Percentiles rank a stretch among this genome's conserved stretches.
Evolutionary conservation across 2,113 vertebrate species (phyloP).

Genomic region (Antechinus flavipes): DNA sequence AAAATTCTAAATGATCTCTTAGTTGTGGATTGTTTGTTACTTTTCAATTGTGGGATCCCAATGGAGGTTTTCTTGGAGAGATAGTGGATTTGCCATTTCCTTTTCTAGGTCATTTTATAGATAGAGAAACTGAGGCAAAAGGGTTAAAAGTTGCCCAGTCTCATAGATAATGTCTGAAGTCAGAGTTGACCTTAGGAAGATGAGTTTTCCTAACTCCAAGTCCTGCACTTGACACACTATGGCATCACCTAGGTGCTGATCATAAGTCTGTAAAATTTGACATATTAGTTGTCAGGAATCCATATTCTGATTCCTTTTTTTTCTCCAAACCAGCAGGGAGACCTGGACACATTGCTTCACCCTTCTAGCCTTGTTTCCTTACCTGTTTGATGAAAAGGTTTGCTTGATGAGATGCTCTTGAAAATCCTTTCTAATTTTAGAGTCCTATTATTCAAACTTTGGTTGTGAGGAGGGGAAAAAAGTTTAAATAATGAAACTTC

Average conservation of each 20-base stretch:
- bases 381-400: background rate
- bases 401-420: background rate
- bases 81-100: no score
- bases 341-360: background rate
- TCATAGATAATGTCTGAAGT: background rate
- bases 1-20: conserved; percentile 15
- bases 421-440: background rate
- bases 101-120: background rate
- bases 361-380: background rate
- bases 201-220: no score
- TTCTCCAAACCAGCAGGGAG: background rate
- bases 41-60: background rate
- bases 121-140: background rate
- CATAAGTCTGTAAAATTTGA: background rate
- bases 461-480: background rate
- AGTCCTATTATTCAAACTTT: background rate
- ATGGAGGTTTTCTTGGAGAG: no score
- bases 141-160: background rate
- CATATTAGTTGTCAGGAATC: background rate
- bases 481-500: conserved; percentile 36
- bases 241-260: background rate
- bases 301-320: background rate
- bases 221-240: background rate
- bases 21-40: background rate
- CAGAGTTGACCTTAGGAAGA: background rate